Evolutionary conservation across 2,797 vertebrate genomes (phyloP), one percentile per base, ranked within the genome.

Genomic region (Hirundo rustica): DNA sequence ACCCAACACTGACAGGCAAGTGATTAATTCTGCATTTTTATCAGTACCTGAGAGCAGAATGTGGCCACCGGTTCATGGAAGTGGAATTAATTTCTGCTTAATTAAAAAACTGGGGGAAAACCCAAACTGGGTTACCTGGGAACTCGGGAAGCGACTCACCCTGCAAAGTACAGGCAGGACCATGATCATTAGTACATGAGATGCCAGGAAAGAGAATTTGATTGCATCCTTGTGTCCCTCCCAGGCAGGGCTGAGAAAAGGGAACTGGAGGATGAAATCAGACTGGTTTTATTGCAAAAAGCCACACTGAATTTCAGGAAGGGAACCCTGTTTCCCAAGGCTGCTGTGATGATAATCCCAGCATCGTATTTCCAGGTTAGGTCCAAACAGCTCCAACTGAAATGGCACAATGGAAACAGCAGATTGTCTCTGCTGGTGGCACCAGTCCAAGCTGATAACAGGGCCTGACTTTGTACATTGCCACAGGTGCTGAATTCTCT

Each of bases 401-500:
- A 91, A 53, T 21, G 45, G 67, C 44, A 66, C 67, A 4, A 5
- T 60, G 51, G 85, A 60, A 81, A 76, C 2, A 2, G 81, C 70
- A 66, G 57, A 27, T 45, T 80, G 75, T 85, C 85, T 77, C 70
- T 89, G 61, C 76, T 70, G 55, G 66, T 92, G 96, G 92, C 93
- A 94, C 66, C 53, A 29, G 40, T 80, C 89, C 92, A 84, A 84
- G 89, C 55, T 73, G 85, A 70, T 88, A 96, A 91, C 65, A 50
- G 57, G 50, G 34, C 72, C 78, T 3, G 15, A 34, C 66, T 87
- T 90, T 87, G 77, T 87, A 89, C 89, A 16, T 89, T 78, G 92
- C 92, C 92, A 91, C 82, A 73, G 95, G 91, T 94, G 92, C 73
- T 84, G 82, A 68, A 92, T 92, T 95, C 55, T 65, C 79, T 79